Base-by-base conservation (phyloP, 2,888 invertebrate genomes). In the Gastracanthus pulcherrimus region DNA sequence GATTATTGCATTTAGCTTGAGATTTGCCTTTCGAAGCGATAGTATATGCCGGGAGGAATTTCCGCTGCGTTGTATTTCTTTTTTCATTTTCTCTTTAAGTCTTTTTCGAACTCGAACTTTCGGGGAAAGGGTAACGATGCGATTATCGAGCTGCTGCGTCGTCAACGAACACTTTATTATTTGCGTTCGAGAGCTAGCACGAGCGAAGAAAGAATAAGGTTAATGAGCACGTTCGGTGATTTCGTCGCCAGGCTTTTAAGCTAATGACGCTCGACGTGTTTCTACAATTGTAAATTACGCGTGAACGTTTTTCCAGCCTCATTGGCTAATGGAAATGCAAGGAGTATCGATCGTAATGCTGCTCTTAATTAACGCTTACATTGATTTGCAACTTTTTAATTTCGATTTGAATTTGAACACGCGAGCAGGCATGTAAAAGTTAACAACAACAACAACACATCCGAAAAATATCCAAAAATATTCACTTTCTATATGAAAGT, bases 201-300 rank as follows among this genome's bases (percentile, higher is more conserved):
- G 38, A 29, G 72, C 5, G 55, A 19, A 48, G 19, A 45, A 72
- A 74, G 45, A 74, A 72, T 62, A 71, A 78, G 71, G 60, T 70
- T 60, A 78, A 78, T 72, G 45, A 78, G 64, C 34, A n/a, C 23
- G 67, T n/a, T 55, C 48, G 48, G 38, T 64, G 72, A 66, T 79
- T 58, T 31, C 26, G 58, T 34, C 19, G 38, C 29, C 45, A 11
- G n/a, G 74, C 67, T 76, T 76, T 80, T 62, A 76, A 80, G 71
- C 80, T 76, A 76, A 76, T 80, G 64, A 80, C 34, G 51, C 58
- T 51, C 26, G 36, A 34, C 55, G 48, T 74, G 31, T 64, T 70
- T 75, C 41, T 31, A 23, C 69, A 58, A 66, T 38, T 31, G 38
- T 55, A 55, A 75, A 80, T 80, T 80, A 55, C 67, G 51, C 67